Percentiles rank a stretch among this genome's conserved stretches.
Evolutionary conservation across 2,797 vertebrate species (phyloP).

Genomic region (Rhabdophis nuchalis): DNA sequence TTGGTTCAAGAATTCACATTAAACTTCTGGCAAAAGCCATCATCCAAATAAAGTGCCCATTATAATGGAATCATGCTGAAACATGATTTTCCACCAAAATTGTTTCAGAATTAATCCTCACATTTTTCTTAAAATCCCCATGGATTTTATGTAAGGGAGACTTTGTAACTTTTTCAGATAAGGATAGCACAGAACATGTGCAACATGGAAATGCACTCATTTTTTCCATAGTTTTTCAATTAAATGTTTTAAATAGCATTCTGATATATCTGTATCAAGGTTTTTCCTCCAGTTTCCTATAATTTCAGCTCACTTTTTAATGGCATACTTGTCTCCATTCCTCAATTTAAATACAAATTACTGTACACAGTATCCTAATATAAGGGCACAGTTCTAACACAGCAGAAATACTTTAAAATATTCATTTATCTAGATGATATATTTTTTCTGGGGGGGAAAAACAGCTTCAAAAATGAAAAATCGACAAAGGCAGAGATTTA

Average conservation of each 20-base stretch:
- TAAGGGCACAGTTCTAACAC: background rate
- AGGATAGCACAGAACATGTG: background rate
- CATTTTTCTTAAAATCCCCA: background rate
- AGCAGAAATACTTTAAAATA: background rate
- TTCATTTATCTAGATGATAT: background rate
- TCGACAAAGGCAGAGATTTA: slow-evolving; percentile 1
- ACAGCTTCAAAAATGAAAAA: background rate
- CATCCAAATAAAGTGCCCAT: background rate
- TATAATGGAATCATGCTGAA: background rate
- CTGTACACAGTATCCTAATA: background rate
- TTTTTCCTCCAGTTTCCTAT: background rate
- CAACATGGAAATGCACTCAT: background rate
- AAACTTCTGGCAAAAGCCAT: background rate
- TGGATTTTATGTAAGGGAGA: background rate
- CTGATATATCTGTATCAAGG: background rate
- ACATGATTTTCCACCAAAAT: background rate
- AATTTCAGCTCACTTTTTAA: background rate
- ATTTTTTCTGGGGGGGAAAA: slow-evolving; percentile 1
- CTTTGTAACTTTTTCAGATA: background rate
- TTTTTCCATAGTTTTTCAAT: background rate
- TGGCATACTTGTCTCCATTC: background rate
- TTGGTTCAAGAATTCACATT: background rate
- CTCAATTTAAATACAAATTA: background rate
- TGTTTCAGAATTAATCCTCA: background rate
- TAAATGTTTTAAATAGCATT: background rate